phyloP scores from a whole-genome alignment of 2,113 vertebrate species.

The Proteles cristata region DNA sequence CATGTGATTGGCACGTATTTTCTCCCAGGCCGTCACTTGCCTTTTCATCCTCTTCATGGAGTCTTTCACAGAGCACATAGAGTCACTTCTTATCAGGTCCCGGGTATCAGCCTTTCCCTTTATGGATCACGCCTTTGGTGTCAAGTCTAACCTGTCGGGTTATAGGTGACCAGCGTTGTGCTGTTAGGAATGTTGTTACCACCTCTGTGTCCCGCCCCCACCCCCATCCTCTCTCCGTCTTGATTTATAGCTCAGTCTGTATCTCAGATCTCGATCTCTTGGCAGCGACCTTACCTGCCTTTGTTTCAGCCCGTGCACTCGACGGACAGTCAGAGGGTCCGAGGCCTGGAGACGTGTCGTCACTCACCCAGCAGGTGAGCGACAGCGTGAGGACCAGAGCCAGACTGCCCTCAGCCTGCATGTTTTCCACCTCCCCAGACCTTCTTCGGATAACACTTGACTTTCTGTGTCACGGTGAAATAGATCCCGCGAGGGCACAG shows the following conservation, averaged over 20 bases:
- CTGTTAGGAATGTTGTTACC: fast-evolving
- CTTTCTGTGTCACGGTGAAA: not conserved
- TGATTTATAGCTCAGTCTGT: not conserved
- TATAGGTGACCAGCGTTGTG: not conserved
- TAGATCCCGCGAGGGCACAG: fast-evolving
- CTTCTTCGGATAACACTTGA: not conserved
- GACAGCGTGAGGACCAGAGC: not conserved
- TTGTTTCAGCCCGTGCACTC: not conserved
- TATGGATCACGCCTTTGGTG: not conserved
- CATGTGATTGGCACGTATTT: fast-evolving
- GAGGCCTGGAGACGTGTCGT: not conserved
- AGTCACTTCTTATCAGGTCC: not conserved
- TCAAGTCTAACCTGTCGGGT: not conserved
- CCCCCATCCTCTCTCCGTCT: not conserved
- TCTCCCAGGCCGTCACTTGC: not conserved
- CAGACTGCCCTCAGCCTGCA: not conserved
- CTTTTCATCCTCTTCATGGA: not conserved
- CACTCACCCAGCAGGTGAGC: not conserved
- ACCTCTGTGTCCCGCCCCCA: not conserved
- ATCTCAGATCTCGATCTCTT: not conserved
- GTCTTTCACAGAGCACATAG: not conserved
- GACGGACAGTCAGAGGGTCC: not conserved
- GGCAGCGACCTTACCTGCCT: not conserved
- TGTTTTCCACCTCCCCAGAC: not conserved
- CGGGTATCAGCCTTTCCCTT: not conserved